These are phyloP conservation scores for Pedetes capensis DNA, from an alignment of 2,113 vertebrate genomes.

Conservation along the genomic window DNA sequence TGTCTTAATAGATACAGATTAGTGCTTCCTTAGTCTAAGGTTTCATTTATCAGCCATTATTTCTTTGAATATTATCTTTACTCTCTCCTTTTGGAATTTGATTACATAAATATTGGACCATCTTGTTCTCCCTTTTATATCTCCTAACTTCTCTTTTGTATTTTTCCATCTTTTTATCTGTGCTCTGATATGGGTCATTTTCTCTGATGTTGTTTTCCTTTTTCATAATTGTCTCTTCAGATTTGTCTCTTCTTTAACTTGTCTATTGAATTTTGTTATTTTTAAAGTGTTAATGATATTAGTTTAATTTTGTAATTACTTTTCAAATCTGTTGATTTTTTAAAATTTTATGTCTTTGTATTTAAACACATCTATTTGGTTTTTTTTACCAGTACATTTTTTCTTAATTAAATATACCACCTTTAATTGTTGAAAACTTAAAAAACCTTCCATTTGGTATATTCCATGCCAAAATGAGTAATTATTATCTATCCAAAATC, in stretches of 20 bases:
- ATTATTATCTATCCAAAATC: background rate
- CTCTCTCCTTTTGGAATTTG: background rate
- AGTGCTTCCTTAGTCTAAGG: background rate
- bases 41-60: background rate
- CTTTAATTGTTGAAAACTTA: background rate
- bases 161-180: background rate
- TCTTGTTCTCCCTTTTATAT: background rate
- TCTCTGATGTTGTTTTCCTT: background rate
- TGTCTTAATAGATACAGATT: background rate
- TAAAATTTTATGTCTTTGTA: background rate
- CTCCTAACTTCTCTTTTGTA: background rate
- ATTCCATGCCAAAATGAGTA: background rate
- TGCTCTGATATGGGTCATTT: background rate
- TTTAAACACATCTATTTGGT: background rate
- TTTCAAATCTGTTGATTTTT: background rate
- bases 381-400: too few relatives aligned
- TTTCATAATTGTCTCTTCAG: background rate
- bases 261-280: background rate
- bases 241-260: background rate
- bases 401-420: background rate
- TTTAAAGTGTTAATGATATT: background rate
- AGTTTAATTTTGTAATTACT: background rate
- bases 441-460: background rate
- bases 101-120: background rate
- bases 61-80: conserved; percentile 6